A percentile compares a stretch with the other conserved stretches of the same genome.
Evolutionary conservation across 2,888 invertebrate genomes (phyloP).

Genomic region (Lomographa bimaculata): DNA sequence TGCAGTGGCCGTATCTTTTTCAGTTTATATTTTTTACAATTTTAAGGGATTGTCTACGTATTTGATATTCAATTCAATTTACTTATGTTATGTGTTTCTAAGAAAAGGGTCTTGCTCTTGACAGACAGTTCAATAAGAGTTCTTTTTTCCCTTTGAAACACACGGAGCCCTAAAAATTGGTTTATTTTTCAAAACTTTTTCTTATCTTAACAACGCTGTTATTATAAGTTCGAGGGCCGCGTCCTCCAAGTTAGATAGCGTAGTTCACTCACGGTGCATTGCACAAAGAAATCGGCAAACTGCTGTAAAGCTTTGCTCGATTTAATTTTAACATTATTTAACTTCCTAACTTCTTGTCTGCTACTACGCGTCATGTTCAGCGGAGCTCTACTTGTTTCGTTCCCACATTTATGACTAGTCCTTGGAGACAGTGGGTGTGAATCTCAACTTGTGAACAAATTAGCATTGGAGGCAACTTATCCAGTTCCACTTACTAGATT

Average conservation of each 20-base stretch:
- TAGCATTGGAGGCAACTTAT: slow-evolving; percentile 29
- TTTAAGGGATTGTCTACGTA: no score
- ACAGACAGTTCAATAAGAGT: no score
- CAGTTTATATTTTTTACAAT: no score
- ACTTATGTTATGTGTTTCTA: no score
- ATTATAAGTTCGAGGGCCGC: background rate
- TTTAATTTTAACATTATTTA: slow-evolving; percentile 29
- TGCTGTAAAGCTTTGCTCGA: slow-evolving; percentile 28
- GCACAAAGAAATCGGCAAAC: slow-evolving; percentile 32
- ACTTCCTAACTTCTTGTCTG: slow-evolving; percentile 27
- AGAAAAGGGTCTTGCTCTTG: no score
- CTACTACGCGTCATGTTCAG: slow-evolving; percentile 17
- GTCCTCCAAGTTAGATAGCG: slow-evolving; percentile 6
- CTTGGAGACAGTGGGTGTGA: slow-evolving; percentile 19
- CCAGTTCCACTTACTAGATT: slow-evolving; percentile 10
- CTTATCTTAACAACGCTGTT: no score
- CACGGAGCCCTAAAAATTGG: no score
- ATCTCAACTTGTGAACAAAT: slow-evolving; percentile 29
- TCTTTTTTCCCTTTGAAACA: no score
- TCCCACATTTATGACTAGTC: slow-evolving; percentile 22
- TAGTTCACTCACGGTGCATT: slow-evolving; percentile 28
- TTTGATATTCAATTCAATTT: no score
- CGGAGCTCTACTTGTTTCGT: slow-evolving; percentile 17
- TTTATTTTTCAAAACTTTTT: no score
- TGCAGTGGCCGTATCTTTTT: no score